These are phyloP conservation scores for Hemiscyllium ocellatum DNA, from an alignment of 2,113 vertebrate genomes.

Conservation along the genomic window DNA sequence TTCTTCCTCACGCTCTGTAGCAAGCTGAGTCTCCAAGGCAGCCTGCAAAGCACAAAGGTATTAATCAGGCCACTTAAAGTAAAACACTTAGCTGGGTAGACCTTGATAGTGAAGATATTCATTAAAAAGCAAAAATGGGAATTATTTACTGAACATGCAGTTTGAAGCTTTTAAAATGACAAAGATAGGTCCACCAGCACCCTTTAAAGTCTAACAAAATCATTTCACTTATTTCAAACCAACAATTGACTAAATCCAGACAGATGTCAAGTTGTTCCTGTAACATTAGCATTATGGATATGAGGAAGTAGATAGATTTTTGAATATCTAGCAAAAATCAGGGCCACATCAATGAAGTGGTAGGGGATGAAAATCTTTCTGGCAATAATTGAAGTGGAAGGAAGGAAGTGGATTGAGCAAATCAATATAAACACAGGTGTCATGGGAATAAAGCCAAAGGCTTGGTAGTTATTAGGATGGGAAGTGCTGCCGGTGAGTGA, in stretches of 20 bases:
- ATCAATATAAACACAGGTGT: background rate
- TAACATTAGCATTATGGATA: background rate
- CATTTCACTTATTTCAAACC: background rate
- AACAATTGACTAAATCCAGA: background rate
- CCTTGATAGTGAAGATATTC: background rate
- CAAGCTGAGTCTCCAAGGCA: slow-evolving; percentile 83
- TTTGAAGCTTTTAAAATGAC: background rate
- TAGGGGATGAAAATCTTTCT: background rate
- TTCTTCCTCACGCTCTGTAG: slow-evolving; percentile 74
- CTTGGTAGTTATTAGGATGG: no score
- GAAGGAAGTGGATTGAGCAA: background rate
- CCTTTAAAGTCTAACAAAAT: background rate
- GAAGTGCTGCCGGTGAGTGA: background rate
- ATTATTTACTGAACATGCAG: background rate
- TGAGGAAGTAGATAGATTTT: background rate
- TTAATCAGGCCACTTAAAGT: background rate
- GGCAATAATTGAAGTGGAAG: background rate
- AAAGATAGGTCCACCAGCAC: background rate
- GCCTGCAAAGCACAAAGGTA: slow-evolving; percentile 52
- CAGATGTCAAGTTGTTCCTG: background rate
- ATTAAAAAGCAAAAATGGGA: background rate
- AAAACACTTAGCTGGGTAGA: background rate
- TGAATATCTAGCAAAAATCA: background rate
- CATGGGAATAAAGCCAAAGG: background rate
- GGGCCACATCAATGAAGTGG: background rate